These are phyloP conservation scores for Laspeyria flexula DNA, from an alignment of 2,888 invertebrate species.

Conservation along the genomic window DNA sequence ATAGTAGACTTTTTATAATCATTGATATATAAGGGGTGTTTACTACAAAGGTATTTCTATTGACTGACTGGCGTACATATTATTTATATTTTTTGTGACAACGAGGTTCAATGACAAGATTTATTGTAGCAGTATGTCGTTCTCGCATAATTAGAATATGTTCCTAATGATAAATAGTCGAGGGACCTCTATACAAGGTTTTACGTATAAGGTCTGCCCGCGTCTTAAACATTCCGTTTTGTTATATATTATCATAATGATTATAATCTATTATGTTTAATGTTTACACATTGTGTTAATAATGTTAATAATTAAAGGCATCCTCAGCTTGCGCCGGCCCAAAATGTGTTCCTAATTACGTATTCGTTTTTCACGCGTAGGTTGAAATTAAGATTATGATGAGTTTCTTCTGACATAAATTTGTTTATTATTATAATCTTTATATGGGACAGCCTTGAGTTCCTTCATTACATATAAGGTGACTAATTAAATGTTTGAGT, in stretches of 20 bases:
- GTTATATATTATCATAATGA: slow-evolving; percentile 11
- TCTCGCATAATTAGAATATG: slow-evolving; percentile 16
- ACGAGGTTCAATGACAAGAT: slow-evolving; percentile 24
- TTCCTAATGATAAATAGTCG: slow-evolving; percentile 23
- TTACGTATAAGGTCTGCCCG: slow-evolving; percentile 7
- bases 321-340: slow-evolving; percentile 16
- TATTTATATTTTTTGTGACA: slow-evolving; percentile 13
- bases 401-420: slow-evolving; percentile 76
- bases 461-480: slow-evolving; percentile 74
- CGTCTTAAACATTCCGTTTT: slow-evolving; percentile 6
- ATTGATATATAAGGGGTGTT: slow-evolving; percentile 20
- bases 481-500: slow-evolving; percentile 80
- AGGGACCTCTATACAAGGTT: slow-evolving; percentile 21
- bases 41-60: slow-evolving; percentile 34
- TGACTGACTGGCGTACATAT: slow-evolving; percentile 16
- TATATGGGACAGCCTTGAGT: slow-evolving; percentile 79
- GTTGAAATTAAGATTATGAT: slow-evolving; percentile 77
- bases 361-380: slow-evolving; percentile 73
- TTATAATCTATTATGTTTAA: slow-evolving; percentile 16
- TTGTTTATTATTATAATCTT: slow-evolving; percentile 79
- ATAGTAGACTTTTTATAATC: slow-evolving; percentile 14
- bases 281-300: slow-evolving; percentile 9
- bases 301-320: slow-evolving; percentile 10
- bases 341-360: slow-evolving; percentile 41
- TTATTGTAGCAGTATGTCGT: slow-evolving; percentile 22